A percentile compares a stretch with the other conserved stretches of the same genome.
Conservation (phyloP, 2,888 invertebrate species). For the Limnephilus lunatus region DNA sequence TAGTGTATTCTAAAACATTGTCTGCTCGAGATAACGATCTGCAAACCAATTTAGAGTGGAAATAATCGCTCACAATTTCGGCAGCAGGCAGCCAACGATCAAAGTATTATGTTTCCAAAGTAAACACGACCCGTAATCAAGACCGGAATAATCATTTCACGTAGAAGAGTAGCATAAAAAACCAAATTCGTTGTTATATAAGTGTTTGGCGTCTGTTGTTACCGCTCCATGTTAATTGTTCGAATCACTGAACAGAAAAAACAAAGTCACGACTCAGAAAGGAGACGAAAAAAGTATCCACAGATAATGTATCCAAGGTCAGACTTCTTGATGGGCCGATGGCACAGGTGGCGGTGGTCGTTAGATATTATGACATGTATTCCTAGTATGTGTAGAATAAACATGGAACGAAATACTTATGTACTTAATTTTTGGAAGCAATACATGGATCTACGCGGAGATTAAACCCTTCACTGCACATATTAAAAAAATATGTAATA, state of each 20-base stretch:
- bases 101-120: neutral
- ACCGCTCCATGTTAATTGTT: slow-evolving; percentile 17
- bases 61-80: neutral
- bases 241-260: slow-evolving; percentile 38
- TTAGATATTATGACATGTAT: neutral
- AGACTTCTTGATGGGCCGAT: slow-evolving; percentile 1
- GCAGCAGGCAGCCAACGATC: neutral
- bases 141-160: neutral
- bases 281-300: slow-evolving; percentile 16
- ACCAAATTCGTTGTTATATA: neutral
- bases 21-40: neutral
- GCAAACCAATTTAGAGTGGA: neutral
- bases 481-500: neutral
- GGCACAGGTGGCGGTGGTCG: neutral
- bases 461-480: neutral
- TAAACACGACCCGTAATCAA: slow-evolving; percentile 19
- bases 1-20: neutral
- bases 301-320: slow-evolving; percentile 38
- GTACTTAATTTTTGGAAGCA: neutral
- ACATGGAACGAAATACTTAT: neutral
- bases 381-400: neutral
- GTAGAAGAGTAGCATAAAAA: neutral
- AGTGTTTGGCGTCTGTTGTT: slow-evolving; percentile 8
- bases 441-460: neutral
- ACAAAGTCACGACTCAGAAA: slow-evolving; percentile 14